Conservation (phyloP, 2,797 vertebrate species). For the Clarias fuscus region DNA sequence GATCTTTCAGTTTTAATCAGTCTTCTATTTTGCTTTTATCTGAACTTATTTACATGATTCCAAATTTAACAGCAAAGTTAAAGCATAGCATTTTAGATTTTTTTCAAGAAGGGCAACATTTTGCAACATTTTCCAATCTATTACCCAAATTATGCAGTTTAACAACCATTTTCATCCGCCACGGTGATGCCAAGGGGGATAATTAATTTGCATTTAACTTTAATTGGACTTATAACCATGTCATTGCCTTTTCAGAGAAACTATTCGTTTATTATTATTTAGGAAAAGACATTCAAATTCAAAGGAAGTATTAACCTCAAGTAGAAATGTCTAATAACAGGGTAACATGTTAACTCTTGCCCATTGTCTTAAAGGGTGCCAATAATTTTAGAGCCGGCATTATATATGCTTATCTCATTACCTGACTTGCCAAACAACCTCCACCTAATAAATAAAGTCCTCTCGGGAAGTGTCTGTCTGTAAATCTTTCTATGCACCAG, state of each 20-base stretch:
- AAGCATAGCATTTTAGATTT: neutral
- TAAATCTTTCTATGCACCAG: slow-evolving; percentile 30
- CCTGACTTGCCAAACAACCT: neutral
- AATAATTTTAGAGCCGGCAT: neutral
- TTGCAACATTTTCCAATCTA: neutral
- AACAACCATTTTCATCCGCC: neutral
- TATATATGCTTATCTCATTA: neutral
- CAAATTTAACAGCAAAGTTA: neutral
- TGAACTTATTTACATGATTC: neutral
- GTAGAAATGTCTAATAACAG: neutral
- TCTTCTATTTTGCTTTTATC: neutral
- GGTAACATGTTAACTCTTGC: neutral
- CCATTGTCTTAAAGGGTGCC: neutral
- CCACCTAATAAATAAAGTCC: slow-evolving; percentile 8
- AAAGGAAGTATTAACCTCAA: neutral
- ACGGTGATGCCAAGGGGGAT: no score
- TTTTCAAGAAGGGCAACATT: neutral
- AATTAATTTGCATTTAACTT: neutral
- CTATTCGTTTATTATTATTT: neutral
- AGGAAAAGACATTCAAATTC: neutral
- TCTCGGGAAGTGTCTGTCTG: neutral
- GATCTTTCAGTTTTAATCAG: neutral
- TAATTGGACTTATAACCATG: neutral
- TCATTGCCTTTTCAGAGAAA: neutral
- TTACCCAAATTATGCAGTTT: neutral